These are phyloP conservation scores for Rhyacophila evoluta DNA, from an alignment of 2,888 invertebrate genomes.

Conservation along the genomic window DNA sequence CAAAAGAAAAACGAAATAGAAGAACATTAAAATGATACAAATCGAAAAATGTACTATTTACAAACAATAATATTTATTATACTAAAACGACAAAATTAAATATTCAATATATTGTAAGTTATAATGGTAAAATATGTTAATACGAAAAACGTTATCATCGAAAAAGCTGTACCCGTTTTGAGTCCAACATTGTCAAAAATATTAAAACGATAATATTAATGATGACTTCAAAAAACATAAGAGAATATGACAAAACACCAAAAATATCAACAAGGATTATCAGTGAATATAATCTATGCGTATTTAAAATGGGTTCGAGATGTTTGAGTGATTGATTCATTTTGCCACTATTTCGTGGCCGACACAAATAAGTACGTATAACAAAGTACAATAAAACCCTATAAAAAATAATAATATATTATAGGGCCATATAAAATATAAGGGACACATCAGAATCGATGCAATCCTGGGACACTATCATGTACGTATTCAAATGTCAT, in stretches of 20 bases:
- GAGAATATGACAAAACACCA: background rate
- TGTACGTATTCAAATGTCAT: no score
- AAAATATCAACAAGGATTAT: background rate
- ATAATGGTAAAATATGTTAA: slow-evolving; percentile 13
- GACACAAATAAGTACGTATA: background rate
- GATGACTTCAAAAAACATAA: background rate
- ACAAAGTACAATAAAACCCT: background rate
- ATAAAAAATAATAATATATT: background rate
- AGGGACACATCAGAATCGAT: background rate
- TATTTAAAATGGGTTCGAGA: background rate
- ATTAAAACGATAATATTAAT: background rate
- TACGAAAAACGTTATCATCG: slow-evolving; percentile 8
- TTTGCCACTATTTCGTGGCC: background rate
- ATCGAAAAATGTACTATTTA: background rate
- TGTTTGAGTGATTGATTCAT: background rate
- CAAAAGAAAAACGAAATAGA: background rate
- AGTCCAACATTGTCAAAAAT: background rate
- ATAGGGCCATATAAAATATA: no score
- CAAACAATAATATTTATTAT: background rate
- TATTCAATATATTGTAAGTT: background rate
- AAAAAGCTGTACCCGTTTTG: background rate
- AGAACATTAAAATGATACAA: slow-evolving; percentile 15
- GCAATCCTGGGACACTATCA: no score
- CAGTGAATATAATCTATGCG: background rate
- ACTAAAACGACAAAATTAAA: slow-evolving; percentile 19